Evolutionary conservation across 2,113 vertebrate species (phyloP).

Genomic region (Otolemur garnettii): DNA sequence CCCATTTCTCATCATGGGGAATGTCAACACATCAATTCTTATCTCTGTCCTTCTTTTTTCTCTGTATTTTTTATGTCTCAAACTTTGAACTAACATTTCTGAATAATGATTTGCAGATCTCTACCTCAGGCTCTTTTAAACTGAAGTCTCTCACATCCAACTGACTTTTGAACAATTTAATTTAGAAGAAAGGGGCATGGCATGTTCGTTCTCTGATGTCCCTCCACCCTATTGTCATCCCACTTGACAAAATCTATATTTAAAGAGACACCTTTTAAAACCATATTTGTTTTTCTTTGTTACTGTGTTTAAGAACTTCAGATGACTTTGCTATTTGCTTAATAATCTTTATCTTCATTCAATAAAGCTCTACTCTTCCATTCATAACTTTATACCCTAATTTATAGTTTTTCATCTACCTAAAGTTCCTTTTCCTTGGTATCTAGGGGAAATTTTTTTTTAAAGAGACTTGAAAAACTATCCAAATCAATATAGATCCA

Average conservation of each 20-base stretch:
- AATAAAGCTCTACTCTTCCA: not conserved
- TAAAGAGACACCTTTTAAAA: not conserved
- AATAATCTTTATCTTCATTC: not conserved
- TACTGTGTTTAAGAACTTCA: not conserved
- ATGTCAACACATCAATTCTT: not conserved
- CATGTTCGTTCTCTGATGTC: not conserved
- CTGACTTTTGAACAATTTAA: not conserved
- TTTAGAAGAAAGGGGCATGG: not conserved
- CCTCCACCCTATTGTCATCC: not conserved
- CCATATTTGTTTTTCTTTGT: not conserved
- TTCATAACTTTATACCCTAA: not conserved
- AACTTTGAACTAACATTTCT: not conserved
- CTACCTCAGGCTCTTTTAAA: not conserved
- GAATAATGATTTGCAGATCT: not conserved
- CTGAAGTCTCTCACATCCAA: not conserved
- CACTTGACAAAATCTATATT: not conserved
- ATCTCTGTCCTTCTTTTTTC: not conserved
- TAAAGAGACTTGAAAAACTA: not conserved
- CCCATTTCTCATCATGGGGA: not conserved
- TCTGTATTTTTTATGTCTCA: not conserved
- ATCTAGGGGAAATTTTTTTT: not conserved
- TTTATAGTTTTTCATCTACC: not conserved
- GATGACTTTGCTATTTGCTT: not conserved
- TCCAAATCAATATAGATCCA: not conserved
- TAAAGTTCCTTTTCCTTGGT: not conserved